Conservation (phyloP, 2,888 invertebrate species). For the Ectropis crepuscularia region DNA sequence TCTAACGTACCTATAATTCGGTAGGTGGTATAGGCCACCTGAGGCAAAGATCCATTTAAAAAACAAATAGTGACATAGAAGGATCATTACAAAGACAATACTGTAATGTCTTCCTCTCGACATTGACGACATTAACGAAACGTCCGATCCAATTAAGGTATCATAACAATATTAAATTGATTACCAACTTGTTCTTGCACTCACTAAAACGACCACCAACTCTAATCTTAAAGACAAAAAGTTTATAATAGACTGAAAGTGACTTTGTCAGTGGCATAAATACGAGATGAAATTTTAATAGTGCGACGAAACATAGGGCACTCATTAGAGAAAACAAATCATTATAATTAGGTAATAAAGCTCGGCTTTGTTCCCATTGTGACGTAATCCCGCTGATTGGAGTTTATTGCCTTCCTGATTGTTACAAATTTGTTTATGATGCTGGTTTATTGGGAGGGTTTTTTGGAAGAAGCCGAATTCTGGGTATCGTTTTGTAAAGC, state of each 20-base stretch:
- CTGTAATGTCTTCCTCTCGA: conserved; percentile 2
- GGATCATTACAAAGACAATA: background rate
- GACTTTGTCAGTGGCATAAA: conserved; percentile 16
- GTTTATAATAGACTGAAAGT: conserved; percentile 35
- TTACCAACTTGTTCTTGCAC: conserved; percentile 40
- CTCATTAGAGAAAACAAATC: conserved; percentile 81
- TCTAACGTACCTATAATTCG: too few species aligned
- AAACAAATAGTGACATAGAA: too few species aligned
- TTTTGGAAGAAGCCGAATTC: conserved; percentile 31
- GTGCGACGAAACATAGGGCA: conserved; percentile 63
- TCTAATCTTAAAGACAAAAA: conserved; percentile 33
- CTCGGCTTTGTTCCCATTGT: conserved; percentile 70
- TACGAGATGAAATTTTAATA: conserved; percentile 49
- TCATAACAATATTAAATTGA: conserved; percentile 67
- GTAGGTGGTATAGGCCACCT: too few species aligned
- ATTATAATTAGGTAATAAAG: conserved; percentile 81
- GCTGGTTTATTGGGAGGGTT: conserved; percentile 40
- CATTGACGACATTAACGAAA: conserved; percentile 52
- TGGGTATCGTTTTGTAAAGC: conserved; percentile 28
- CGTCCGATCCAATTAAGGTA: conserved; percentile 71
- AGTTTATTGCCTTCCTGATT: conserved; percentile 71
- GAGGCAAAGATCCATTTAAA: too few species aligned
- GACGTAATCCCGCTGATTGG: conserved; percentile 71
- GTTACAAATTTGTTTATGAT: conserved; percentile 80
- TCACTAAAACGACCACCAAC: conserved; percentile 3